Conservation (phyloP, 2,113 vertebrate species). For the Nothobranchius kuhntae region DNA sequence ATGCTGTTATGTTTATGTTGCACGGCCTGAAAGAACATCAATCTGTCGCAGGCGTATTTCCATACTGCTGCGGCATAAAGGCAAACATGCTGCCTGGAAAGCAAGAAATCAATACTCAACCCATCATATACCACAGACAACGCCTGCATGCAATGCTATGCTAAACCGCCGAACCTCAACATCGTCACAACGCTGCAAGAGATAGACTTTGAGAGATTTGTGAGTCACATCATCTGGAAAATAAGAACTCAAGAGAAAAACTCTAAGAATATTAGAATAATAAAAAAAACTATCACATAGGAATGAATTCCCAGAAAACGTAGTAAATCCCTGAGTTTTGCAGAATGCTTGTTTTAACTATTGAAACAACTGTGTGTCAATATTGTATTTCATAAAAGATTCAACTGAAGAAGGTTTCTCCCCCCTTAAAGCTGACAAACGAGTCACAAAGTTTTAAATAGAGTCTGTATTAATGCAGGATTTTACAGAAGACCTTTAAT, state of each 20-base stretch:
- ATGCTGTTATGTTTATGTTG: conserved; percentile 3
- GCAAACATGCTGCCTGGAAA: conserved; percentile 17
- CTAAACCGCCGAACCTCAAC: conserved; percentile 29
- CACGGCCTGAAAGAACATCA: conserved; percentile 16
- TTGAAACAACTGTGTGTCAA: conserved; percentile 4
- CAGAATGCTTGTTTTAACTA: no score
- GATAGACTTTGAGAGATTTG: not conserved
- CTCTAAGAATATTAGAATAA: not conserved
- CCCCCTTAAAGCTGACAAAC: no score
- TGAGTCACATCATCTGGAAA: not conserved
- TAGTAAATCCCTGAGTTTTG: not conserved
- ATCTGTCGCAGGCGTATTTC: not conserved
- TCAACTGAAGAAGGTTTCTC: no score
- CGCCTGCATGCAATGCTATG: conserved; percentile 23
- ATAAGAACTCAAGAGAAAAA: not conserved
- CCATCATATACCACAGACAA: conserved; percentile 29
- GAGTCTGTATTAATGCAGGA: not conserved
- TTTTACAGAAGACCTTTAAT: conserved; percentile 7
- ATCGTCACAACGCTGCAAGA: not conserved
- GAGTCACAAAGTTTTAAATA: not conserved
- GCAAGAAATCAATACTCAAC: conserved; percentile 46
- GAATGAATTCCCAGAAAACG: not conserved
- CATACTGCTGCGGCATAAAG: conserved; percentile 2
- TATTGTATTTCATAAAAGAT: not conserved
- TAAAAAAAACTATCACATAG: not conserved